Conservation (phyloP, 2,797 vertebrate genomes). For the Scolopax bukidnonensis region DNA sequence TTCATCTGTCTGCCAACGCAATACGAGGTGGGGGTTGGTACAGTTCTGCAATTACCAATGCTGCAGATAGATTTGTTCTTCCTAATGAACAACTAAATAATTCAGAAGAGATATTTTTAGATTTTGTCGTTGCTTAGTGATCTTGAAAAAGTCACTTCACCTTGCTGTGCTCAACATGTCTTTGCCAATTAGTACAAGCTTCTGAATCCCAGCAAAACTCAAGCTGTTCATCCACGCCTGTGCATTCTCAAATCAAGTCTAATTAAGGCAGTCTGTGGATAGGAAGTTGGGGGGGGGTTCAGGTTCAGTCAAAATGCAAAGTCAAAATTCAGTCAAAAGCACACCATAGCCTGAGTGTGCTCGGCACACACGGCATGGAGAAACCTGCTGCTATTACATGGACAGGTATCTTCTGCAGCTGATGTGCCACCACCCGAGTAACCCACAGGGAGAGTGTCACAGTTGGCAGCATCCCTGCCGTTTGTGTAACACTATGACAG, state of each 20-base stretch:
- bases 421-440: fast-evolving
- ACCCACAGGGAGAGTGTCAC: fast-evolving
- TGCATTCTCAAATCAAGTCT: neutral
- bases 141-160: neutral
- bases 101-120: constrained; percentile 27
- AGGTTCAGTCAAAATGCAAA: neutral
- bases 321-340: neutral
- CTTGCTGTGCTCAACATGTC: neutral
- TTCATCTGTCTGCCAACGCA: neutral
- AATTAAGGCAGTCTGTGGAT: neutral
- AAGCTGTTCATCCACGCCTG: neutral
- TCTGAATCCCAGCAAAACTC: neutral
- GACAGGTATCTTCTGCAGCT: neutral
- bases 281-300: neutral
- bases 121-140: neutral
- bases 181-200: neutral
- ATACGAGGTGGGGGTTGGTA: neutral
- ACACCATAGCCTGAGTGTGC: neutral
- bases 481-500: neutral
- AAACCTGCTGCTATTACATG: neutral
- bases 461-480: neutral
- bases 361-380: fast-evolving
- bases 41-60: neutral
- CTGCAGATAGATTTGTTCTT: neutral
- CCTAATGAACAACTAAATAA: neutral